Evolutionary conservation across 2,113 vertebrate species (phyloP), one percentile per base, ranked within the genome.

Genomic region (Epinephelus cyanopodus): DNA sequence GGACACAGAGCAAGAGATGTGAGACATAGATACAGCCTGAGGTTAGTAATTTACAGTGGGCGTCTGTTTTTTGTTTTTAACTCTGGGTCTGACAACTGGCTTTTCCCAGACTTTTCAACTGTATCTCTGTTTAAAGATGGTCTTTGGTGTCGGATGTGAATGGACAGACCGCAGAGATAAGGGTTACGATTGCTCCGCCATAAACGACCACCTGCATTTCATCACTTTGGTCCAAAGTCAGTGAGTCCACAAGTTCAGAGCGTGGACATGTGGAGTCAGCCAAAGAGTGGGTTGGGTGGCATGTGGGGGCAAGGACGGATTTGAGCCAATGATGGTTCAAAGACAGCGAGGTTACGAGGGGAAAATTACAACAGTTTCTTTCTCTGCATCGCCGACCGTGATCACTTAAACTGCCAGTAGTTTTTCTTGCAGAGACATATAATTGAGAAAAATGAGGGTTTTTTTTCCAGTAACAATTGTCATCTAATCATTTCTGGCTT

Each of bases 401-500:
- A 13, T 14, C 54, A 58, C 39, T 29, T 61, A 14, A 62, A 37
- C 29, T 63, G 47, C 29, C 57, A 48, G 8, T 7, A 48, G 39
- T 29, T 48, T n/a, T 48, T 0, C 37, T 61, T 61, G 9, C 19
- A 29, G 5, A 29, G 15, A 52, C 13, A 14, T 23, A n/a, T 6
- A 21, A 52, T 25, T 39, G 18, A n/a, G 19, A 33, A 56, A 10
- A 52, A 63, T 6, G 6, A 1, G 4, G 4, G 0, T 17, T 52
- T 39, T 25, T 39, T 48, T 11, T 3, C 8, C 8, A 1, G n/a
- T n/a, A 33, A 37, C 5, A 50, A 33, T 13, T 52, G 19, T 45
- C 56, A 70, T 63, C 39, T 45, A 60, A 23, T 70, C 6, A 77
- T 52, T 61, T 61, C 27, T 63, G 23, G 12, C 27, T 52, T 57